phyloP scores from a whole-genome alignment of 35 echinoderm and acorn worm species.

The Nesometra sesokonis region DNA sequence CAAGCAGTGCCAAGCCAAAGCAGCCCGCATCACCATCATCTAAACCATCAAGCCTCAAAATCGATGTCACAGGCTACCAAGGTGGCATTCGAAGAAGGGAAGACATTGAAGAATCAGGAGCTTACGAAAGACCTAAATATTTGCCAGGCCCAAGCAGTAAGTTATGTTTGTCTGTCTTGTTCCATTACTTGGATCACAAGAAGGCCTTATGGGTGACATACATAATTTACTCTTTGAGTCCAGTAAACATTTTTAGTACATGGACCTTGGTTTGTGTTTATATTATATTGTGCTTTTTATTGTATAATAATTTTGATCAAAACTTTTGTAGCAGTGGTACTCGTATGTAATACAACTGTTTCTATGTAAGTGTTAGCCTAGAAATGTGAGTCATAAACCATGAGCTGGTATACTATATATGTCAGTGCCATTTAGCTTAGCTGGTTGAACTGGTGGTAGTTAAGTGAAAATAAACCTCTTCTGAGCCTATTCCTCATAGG shows the following conservation, averaged over 20 bases:
- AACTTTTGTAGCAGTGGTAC: too few relatives aligned
- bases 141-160: slow-evolving; percentile 74
- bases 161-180: neutral
- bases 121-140: slow-evolving; percentile 79
- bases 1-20: slow-evolving; percentile 44
- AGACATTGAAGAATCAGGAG: slow-evolving; percentile 64
- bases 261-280: too few relatives aligned
- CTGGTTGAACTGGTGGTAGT: too few relatives aligned
- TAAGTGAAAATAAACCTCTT: too few relatives aligned
- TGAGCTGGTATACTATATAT: too few relatives aligned
- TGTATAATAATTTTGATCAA: too few relatives aligned
- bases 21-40: slow-evolving; percentile 19
- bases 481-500: too few relatives aligned
- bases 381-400: too few relatives aligned
- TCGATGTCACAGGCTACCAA: slow-evolving; percentile 14
- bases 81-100: slow-evolving; percentile 57
- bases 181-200: neutral
- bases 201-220: neutral
- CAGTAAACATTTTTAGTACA: neutral
- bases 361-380: too few relatives aligned
- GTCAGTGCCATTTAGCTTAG: too few relatives aligned
- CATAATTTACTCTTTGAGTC: neutral
- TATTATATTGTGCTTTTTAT: too few relatives aligned
- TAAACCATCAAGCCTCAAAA: slow-evolving; percentile 7
- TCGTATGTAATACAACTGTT: too few relatives aligned